Evolutionary conservation across 92 coral and sea anemone genomes (phyloP), one percentile per base, ranked within the genome.

Genomic region (Siderastrea radians): DNA sequence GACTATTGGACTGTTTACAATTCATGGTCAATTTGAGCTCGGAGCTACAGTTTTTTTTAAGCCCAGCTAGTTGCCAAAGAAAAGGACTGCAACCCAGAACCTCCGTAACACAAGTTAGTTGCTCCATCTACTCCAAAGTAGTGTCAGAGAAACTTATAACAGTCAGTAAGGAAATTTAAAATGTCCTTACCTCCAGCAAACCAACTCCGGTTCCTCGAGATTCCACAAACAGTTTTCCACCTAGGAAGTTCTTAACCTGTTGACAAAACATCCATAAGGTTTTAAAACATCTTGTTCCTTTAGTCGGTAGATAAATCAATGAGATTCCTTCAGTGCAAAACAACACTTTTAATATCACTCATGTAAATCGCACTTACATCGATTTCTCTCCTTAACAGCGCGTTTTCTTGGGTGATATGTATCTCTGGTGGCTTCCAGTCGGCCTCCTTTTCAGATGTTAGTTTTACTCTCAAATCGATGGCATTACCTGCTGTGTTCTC

Each of bases 131-230:
- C 38, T 26, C 38, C 38, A 26, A 26, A 26, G 38, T 26, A 26
- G 38, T 26, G 38, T 26, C 38, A 26, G 38, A 26, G 38, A 26
- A 26, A 26, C 38, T 26, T 26, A 26, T 26, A 26, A 26, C 38
- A 26, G 38, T 57, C 1, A 5, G 72, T n/a, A 19, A 47, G 68
- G 26, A 4, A 17, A 14, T 17, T 4, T 9, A 2, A 3, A 15
- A 51, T 3, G 16, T 7, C 10, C 73, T 79, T 74, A 97, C 99
- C 98, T 97, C 97, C 68, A 97, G 78, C 76, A 93, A 94, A 1
- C 97, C 99, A n/a, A 97, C 97, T 0, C 99, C 99, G 44, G 92
- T 79, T 45, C 99, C 99, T 9, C 72, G 71, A 6, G 98, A 88
- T 8, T 89, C 93, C 13, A 95, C 93, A 74, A 74, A 89, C 58